These are phyloP conservation scores for Enteromius afrohamiltoni DNA, from an alignment of 2,797 vertebrate genomes.

Conservation along the genomic window DNA sequence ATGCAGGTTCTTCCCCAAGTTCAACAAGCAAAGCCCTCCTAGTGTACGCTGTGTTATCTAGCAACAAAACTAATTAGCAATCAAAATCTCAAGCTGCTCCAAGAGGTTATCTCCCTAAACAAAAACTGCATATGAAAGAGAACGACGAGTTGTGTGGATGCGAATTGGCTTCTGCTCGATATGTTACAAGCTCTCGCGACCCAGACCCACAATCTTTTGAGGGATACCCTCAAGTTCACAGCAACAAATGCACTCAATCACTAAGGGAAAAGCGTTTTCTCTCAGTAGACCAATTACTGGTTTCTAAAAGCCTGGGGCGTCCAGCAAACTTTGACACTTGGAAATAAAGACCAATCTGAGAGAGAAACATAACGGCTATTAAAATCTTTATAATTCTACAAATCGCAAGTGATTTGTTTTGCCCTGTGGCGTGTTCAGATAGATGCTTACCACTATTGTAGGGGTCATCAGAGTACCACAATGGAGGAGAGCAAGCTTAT, in stretches of 20 bases:
- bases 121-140: constrained; percentile 72
- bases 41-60: constrained; percentile 71
- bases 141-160: constrained; percentile 68
- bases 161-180: constrained; percentile 77
- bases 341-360: constrained; percentile 85
- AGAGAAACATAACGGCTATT: constrained; percentile 83
- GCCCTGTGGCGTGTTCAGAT: constrained; percentile 83
- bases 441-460: constrained; percentile 80
- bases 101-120: constrained; percentile 75
- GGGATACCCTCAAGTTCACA: constrained; percentile 83
- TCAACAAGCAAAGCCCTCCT: constrained; percentile 66
- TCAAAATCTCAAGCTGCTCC: constrained; percentile 69
- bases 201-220: constrained; percentile 80
- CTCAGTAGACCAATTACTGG: constrained; percentile 87
- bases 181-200: constrained; percentile 78
- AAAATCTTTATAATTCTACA: constrained; percentile 87
- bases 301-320: constrained; percentile 81
- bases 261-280: constrained; percentile 78
- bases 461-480: constrained; percentile 76
- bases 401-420: constrained; percentile 87
- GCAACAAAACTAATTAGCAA: constrained; percentile 76
- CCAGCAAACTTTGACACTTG: constrained; percentile 85
- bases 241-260: constrained; percentile 84
- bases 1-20: constrained; percentile 67
- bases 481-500: constrained; percentile 79